Conservation (phyloP, 2,888 invertebrate species). For the Xestia ashworthii region DNA sequence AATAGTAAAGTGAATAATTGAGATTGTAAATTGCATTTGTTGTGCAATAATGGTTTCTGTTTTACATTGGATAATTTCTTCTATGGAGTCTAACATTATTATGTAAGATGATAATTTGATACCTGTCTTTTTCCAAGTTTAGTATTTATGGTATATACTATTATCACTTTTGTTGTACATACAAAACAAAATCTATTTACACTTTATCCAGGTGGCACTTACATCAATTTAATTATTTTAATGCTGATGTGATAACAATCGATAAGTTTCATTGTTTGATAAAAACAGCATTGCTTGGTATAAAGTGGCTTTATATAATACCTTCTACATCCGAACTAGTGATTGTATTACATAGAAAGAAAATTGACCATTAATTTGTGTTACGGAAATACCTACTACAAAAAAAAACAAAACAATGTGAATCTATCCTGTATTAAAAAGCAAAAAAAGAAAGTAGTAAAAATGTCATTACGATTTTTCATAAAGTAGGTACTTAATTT, state of each 20-base stretch:
- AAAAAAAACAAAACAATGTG: not conserved
- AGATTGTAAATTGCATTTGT: not conserved
- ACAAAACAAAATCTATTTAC: not conserved
- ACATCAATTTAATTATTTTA: constrained; percentile 1
- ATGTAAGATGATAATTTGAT: not conserved
- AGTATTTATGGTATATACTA: not conserved
- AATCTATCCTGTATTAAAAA: not conserved
- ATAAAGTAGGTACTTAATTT: not conserved
- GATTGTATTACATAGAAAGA: not conserved
- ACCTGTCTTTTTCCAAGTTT: not conserved
- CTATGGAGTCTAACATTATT: not conserved
- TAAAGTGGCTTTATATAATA: constrained; percentile 13
- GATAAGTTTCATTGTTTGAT: constrained; percentile 46
- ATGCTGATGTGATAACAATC: constrained; percentile 24
- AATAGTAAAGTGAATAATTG: not conserved
- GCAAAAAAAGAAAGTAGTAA: not conserved
- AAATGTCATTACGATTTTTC: not conserved
- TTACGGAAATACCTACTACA: not conserved
- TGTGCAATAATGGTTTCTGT: not conserved
- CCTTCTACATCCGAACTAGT: not conserved
- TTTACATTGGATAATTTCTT: not conserved
- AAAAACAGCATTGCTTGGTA: constrained; percentile 9
- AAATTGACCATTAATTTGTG: not conserved
- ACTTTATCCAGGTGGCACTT: not conserved
- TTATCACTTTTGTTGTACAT: not conserved